phyloP scores from a whole-genome alignment of 2,113 vertebrate species.

The Dipodomys ordii region DNA sequence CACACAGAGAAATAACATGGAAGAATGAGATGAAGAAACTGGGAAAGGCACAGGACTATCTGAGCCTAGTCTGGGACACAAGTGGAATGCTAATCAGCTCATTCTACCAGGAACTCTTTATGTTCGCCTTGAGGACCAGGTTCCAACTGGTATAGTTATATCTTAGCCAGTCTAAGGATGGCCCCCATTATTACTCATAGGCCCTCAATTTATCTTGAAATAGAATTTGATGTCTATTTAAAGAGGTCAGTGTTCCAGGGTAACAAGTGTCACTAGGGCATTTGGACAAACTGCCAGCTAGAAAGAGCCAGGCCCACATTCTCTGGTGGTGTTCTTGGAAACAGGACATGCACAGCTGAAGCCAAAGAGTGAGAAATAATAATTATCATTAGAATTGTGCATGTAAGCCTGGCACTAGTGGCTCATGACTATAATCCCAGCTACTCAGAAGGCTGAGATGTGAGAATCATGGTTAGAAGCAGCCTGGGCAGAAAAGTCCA shows the following conservation, averaged over 20 bases:
- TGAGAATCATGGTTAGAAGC: too few relatives aligned
- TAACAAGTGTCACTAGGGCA: not conserved
- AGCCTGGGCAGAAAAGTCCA: too few relatives aligned
- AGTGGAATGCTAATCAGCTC: not conserved
- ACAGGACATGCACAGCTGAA: not conserved
- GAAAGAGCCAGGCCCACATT: not conserved
- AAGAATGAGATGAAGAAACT: not conserved
- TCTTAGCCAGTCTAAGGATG: not conserved
- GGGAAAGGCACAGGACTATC: not conserved
- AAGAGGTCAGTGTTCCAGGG: constrained; percentile 11
- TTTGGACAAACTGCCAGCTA: not conserved
- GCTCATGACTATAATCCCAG: too few relatives aligned
- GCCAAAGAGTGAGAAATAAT: not conserved
- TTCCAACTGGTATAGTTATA: not conserved
- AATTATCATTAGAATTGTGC: not conserved
- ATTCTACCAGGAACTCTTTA: not conserved
- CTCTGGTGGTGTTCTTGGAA: not conserved
- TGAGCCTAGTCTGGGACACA: not conserved
- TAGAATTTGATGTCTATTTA: not conserved
- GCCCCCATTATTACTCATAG: not conserved
- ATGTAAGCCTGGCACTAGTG: too few relatives aligned
- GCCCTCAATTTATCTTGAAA: constrained; percentile 23
- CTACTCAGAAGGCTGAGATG: too few relatives aligned
- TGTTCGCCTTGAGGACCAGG: not conserved
- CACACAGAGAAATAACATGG: not conserved